Conservation (phyloP, 2,797 vertebrate genomes). For the Pseudochaenichthys georgianus region DNA sequence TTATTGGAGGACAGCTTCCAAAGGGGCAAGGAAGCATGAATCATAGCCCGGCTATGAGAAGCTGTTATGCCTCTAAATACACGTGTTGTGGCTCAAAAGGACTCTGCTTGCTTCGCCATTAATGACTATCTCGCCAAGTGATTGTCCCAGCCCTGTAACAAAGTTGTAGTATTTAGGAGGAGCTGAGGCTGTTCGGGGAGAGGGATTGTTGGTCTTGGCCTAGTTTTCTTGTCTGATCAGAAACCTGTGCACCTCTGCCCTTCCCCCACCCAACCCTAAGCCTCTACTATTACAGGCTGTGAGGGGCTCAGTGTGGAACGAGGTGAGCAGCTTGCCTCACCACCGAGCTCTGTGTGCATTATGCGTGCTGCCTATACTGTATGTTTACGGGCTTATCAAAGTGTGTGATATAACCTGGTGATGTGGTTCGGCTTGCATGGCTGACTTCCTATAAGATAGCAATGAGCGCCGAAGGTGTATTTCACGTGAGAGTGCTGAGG, state of each 20-base stretch:
- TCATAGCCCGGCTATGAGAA: conserved; percentile 77
- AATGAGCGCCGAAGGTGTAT: conserved; percentile 40
- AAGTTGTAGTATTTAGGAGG: conserved; percentile 75
- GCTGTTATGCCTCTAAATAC: conserved; percentile 75
- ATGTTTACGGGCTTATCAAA: conserved; percentile 67
- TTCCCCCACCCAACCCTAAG: conserved; percentile 86
- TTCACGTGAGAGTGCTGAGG: conserved; percentile 19
- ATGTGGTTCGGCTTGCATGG: conserved; percentile 70
- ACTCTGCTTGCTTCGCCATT: conserved; percentile 48
- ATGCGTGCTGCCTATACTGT: conserved; percentile 61
- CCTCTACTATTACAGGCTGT: conserved; percentile 84
- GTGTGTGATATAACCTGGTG: conserved; percentile 70
- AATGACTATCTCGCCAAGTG: conserved; percentile 64
- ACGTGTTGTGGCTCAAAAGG: conserved; percentile 75
- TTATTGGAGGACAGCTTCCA: conserved; percentile 81
- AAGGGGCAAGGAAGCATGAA: conserved; percentile 82
- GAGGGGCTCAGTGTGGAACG: conserved; percentile 81
- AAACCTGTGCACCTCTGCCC: conserved; percentile 87
- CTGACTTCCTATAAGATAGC: conserved; percentile 59
- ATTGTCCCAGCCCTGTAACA: conserved; percentile 70
- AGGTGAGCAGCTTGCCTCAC: conserved; percentile 82
- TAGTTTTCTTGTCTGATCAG: conserved; percentile 88
- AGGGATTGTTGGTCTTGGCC: conserved; percentile 84
- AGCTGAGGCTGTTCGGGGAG: conserved; percentile 64
- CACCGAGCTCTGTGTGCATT: conserved; percentile 64